phyloP scores from a whole-genome alignment of 1,140 invertebrate species.

The Cotesia chilonis region DNA sequence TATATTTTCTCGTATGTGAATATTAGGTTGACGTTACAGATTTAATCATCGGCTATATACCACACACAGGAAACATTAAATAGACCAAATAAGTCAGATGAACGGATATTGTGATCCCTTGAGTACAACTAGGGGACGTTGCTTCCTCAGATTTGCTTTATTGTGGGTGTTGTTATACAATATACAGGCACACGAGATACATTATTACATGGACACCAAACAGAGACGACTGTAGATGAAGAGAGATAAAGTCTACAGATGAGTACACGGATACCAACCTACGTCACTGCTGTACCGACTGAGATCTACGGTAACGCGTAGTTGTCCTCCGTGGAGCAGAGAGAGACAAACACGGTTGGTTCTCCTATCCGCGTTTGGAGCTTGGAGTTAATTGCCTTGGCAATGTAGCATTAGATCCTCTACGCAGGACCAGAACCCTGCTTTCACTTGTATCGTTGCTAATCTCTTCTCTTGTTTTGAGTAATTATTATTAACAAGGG shows the following conservation, averaged over 20 bases:
- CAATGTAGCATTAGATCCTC: slow-evolving; percentile 51
- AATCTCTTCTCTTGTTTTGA: too few relatives aligned
- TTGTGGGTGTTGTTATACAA: background rate
- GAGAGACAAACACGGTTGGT: slow-evolving; percentile 38
- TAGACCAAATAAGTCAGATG: slow-evolving; percentile 5
- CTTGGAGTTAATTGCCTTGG: slow-evolving; percentile 55
- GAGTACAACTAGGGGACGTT: slow-evolving; percentile 28
- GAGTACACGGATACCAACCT: too few relatives aligned
- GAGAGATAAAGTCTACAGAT: background rate
- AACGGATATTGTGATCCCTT: slow-evolving; percentile 30
- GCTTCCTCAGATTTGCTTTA: background rate
- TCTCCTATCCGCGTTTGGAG: slow-evolving; percentile 44
- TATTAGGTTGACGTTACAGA: too few relatives aligned
- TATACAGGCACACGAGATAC: background rate
- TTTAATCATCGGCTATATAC: too few relatives aligned
- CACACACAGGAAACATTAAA: too few relatives aligned
- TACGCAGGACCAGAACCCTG: slow-evolving; percentile 40
- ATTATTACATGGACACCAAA: slow-evolving; percentile 14
- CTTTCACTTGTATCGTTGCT: background rate
- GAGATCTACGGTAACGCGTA: too few relatives aligned
- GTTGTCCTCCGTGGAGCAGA: too few relatives aligned
- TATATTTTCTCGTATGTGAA: too few relatives aligned
- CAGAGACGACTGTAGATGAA: background rate
- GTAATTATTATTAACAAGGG: too few relatives aligned
- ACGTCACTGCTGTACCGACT: too few relatives aligned